Conservation (phyloP, 1,140 invertebrate species). For the Trachelipus rathkii region DNA sequence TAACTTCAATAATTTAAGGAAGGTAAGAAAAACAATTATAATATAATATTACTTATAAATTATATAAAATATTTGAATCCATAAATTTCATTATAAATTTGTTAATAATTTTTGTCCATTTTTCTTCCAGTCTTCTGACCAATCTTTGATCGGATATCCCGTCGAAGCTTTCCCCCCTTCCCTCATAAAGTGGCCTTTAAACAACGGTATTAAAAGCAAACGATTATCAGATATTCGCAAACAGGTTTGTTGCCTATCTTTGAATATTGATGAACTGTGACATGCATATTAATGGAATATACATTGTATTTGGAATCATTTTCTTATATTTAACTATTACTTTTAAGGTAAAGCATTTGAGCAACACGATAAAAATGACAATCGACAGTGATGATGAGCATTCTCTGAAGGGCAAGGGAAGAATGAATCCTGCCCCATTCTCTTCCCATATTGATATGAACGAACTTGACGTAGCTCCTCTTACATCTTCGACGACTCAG, state of each 20-base stretch:
- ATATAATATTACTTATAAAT: background rate
- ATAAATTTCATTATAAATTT: background rate
- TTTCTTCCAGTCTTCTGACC: conserved; percentile 21
- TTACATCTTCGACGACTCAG: conserved; percentile 47
- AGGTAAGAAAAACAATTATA: background rate
- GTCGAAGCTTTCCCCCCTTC: conserved; percentile 40
- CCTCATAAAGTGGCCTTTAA: conserved; percentile 44
- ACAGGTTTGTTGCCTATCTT: conserved; percentile 30
- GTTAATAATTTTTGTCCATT: background rate
- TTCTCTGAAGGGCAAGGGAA: conserved; percentile 33
- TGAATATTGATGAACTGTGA: background rate
- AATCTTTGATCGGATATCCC: conserved; percentile 25
- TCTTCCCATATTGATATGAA: conserved; percentile 40
- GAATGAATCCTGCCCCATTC: conserved; percentile 41
- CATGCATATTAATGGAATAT: too few species aligned
- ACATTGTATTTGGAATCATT: too few species aligned
- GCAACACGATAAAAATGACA: conserved; percentile 44
- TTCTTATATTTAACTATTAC: background rate
- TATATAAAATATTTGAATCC: background rate
- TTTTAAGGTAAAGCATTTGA: conserved; percentile 39
- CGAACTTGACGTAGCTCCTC: conserved; percentile 28
- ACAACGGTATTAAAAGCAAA: conserved; percentile 36
- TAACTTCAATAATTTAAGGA: conserved; percentile 36
- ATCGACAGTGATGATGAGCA: conserved; percentile 41
- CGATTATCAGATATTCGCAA: conserved; percentile 42